Base-by-base conservation (phyloP, 2,888 invertebrate species). In the Portevinia maculata region DNA sequence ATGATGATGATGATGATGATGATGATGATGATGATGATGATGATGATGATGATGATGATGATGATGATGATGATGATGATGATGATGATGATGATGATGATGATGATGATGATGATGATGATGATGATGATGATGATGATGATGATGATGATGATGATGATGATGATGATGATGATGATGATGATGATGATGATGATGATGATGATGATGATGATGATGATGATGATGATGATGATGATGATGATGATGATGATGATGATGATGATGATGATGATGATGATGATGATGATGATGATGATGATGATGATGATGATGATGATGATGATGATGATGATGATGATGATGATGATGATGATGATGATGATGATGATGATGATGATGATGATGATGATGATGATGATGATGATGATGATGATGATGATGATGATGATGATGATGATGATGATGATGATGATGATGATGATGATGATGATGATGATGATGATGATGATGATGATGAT, bases 1-100 rank as follows among this genome's bases (percentile, higher is more conserved):
- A 50, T 50, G 50, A 50, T 50, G 50, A 21, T 50, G 50, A 50
- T 50, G 50, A 50, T 50, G 50, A 21, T 50, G 50, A 50, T 50
- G 50, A 50, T 50, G 50, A 21, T 50, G 50, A 50, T 50, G 50
- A 50, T 50, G 50, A 21, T 50, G 50, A 50, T 50, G 50, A 50
- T 50, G 50, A 21, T 50, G 50, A 50, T 50, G 50, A 50, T 50
- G 50, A 21, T 50, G 50, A 50, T 50, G 50, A 50, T 50, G 50
- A 21, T 50, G 50, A 50, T 50, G 50, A 50, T 50, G 50, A 21
- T 50, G 50, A 50, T 50, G 50, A 50, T 50, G 50, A 21, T 50
- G 50, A 50, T 50, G 50, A 50, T 50, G 50, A 21, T 50, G 50
- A 50, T 50, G 50, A 50, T 50, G 50, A 21, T 50, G 50, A 50